Conservation (phyloP, 23 tunicate species). For the Phallusia fumigata region DNA sequence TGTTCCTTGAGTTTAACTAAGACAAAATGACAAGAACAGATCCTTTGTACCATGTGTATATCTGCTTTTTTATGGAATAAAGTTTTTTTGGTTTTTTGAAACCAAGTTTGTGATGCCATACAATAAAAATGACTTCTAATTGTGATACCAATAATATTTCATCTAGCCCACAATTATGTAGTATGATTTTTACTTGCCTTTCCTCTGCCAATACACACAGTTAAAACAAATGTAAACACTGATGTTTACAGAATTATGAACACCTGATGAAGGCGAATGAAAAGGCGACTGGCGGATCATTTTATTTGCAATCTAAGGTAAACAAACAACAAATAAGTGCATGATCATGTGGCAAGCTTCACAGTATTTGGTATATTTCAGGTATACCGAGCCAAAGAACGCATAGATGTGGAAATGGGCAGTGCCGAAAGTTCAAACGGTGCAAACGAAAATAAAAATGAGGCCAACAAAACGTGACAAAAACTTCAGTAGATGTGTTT, state of each 20-base stretch:
- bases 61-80: too few relatives aligned
- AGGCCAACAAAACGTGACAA: not conserved
- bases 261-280: conserved; percentile 94
- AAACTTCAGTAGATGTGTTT: not conserved
- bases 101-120: too few relatives aligned
- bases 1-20: too few relatives aligned
- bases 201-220: too few relatives aligned
- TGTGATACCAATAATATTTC: too few relatives aligned
- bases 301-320: conserved; percentile 93
- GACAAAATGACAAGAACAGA: too few relatives aligned
- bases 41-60: too few relatives aligned
- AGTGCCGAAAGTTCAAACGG: not conserved
- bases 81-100: too few relatives aligned
- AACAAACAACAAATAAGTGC: conserved; percentile 1
- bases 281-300: conserved; percentile 81
- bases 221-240: too few relatives aligned
- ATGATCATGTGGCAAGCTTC: not conserved
- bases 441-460: not conserved
- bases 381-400: conserved; percentile 90
- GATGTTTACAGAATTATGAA: conserved; percentile 54
- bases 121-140: too few relatives aligned
- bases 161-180: too few relatives aligned
- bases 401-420: conserved; percentile 68
- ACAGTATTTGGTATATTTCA: not conserved
- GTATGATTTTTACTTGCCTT: too few relatives aligned